phyloP scores from a whole-genome alignment of 2,797 vertebrate species.

The Paramormyrops hopkinsi region DNA sequence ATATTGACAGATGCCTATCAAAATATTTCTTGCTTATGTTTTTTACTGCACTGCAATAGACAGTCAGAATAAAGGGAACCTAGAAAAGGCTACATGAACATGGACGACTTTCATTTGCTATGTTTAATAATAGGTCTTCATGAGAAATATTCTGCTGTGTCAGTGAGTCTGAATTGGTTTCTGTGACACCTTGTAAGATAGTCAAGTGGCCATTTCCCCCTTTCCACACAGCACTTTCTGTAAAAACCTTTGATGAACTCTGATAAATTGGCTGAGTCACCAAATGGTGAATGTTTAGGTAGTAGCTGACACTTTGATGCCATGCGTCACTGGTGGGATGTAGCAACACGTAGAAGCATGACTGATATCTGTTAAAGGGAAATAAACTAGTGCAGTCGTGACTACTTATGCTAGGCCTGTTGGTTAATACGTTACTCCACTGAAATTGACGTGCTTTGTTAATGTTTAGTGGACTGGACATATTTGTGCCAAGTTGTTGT shows the following conservation, averaged over 20 bases:
- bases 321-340: background rate
- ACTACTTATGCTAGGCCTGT: background rate
- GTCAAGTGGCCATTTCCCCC: background rate
- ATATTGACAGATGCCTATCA: background rate
- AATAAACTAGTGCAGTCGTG: background rate
- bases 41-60: background rate
- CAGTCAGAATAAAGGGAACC: background rate
- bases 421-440: background rate
- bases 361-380: background rate
- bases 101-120: background rate
- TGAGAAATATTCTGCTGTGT: background rate
- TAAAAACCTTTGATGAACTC: background rate
- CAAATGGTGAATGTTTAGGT: background rate
- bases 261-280: background rate
- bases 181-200: background rate
- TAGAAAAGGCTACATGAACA: background rate
- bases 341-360: background rate
- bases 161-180: background rate
- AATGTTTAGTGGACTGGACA: background rate
- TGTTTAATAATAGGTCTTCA: background rate
- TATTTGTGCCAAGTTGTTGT: background rate
- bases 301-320: background rate
- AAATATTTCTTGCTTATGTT: background rate
- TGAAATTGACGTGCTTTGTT: background rate
- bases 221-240: background rate